Evolutionary conservation across 2,888 invertebrate genomes (phyloP).

Genomic region (Plebejus argus): DNA sequence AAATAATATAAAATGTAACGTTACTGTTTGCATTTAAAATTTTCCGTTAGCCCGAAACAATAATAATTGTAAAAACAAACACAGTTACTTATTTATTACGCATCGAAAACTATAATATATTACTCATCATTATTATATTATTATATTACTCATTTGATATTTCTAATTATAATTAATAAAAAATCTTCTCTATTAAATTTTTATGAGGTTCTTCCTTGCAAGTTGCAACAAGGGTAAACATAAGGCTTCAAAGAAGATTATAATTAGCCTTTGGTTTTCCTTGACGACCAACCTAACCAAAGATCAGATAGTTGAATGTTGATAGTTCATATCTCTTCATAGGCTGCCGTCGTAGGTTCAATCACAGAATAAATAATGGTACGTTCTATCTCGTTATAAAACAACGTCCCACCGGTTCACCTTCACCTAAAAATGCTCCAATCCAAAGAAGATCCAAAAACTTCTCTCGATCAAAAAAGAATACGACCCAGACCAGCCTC

Average conservation of each 20-base stretch:
- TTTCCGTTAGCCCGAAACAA: background rate
- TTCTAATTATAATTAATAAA: background rate
- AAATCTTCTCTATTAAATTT: too few species aligned
- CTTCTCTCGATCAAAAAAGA: background rate
- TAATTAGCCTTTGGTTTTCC: too few species aligned
- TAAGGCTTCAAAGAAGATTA: too few species aligned
- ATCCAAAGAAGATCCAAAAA: too few species aligned
- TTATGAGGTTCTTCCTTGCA: too few species aligned
- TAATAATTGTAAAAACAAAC: background rate
- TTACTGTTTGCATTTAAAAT: background rate
- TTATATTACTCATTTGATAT: background rate
- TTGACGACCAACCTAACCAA: too few species aligned
- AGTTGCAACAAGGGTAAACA: too few species aligned
- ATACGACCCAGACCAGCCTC: background rate
- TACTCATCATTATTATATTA: background rate
- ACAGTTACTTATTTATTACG: background rate
- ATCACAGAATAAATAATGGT: too few species aligned
- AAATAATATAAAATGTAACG: background rate
- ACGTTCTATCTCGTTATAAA: slow-evolving; percentile 38
- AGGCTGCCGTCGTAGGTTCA: background rate
- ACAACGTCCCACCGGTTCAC: slow-evolving; percentile 53
- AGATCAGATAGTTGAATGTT: background rate
- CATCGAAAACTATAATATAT: background rate
- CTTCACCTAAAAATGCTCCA: slow-evolving; percentile 72
- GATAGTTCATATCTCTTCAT: background rate